Evolutionary conservation across 2,888 invertebrate genomes (phyloP), one percentile per base, ranked within the genome.

Genomic region (Lochmaea capreae): DNA sequence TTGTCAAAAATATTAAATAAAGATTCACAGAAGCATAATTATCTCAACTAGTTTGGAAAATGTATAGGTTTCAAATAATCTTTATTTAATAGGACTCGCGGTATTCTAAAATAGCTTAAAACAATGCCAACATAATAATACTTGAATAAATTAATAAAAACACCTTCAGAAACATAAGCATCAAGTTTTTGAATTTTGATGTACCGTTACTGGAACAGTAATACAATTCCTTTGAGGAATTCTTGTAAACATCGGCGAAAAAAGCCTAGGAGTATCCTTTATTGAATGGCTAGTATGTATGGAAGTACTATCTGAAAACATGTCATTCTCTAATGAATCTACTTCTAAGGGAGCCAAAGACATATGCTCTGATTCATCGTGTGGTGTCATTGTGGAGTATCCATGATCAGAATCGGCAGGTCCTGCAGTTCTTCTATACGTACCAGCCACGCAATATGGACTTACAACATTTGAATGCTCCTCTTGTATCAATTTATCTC

Each of bases 371-470:
- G 94, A 95, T 84, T 96, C 96, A 83, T 96, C 96, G 81, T 96
- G 95, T 1, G 95, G 95, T 0, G 96, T 96, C 96, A 96, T 96
- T 0, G 96, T 96, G 3, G 96, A 96, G 87, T 97, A 97, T 2
- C 97, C 97, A 84, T 97, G 96, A 88, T 97, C 97, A n/a, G 95
- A 96, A 81, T 93, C 93, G 61, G 93, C 93, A 0, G 93, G 92
- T 0, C 93, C 91, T 62, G 93, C 91, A 4, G 94, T 92, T 43
- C 95, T 90, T 57, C 94, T 89, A 85, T 95, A 96, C 70, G 92
- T 93, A 0, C 95, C 94, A 61, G 95, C 93, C 76, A 96, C 93
- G 76, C 95, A 92, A 85, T 97, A 97, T 0, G 97, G 97, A 2
- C 96, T 96, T 79, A 96, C 92, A 6, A 93, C 92, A 18, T 93